Evolutionary conservation across 2,888 invertebrate species (phyloP), one percentile per base, ranked within the genome.

Genomic region (Zaprionus bogoriensis): DNA sequence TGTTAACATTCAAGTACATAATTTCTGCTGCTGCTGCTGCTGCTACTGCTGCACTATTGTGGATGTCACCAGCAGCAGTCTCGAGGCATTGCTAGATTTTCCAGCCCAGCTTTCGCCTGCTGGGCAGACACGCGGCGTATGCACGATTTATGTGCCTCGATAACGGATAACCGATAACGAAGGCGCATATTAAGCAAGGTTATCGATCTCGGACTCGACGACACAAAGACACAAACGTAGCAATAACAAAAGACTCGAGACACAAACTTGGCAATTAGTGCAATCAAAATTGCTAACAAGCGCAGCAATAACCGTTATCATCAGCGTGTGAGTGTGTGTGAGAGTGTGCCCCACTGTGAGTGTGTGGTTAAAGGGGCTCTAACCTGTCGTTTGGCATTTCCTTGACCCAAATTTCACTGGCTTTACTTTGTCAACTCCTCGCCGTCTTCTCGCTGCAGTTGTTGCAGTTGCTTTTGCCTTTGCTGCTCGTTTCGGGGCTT

Each of bases 341-440:
- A 20, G 41, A 10, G 41, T 53, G 30, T 36, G 30, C 44, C n/a
- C n/a, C n/a, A n/a, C 10, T 47, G 38, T 38, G 27, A 58, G 44
- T 44, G 30, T 22, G 44, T 50, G 23, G n/a, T 25, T 27, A 10
- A n/a, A 17, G 64, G 70, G 63, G 22, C 53, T 55, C 47, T 44
- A 72, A 85, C 86, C 79, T 79, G 83, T 67, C 69, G 86, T 75
- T 84, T 86, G 84, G 67, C 78, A 85, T 87, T 87, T 85, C 84
- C 84, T 85, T 85, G 84, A 83, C 84, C 84, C 64, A 80, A 86
- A 85, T 85, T 87, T 86, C 87, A 83, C 84, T 69, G 75, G 52
- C 51, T 50, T 65, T 30, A 58, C 46, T 62, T 71, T 80, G 80
- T 77, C 65, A 74, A 67, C 67, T 41, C 54, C 53, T 39, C 52